Percentiles rank a stretch among this genome's conserved stretches.
Conservation (phyloP, 2,113 vertebrate genomes). For the Callaeas wilsoni region DNA sequence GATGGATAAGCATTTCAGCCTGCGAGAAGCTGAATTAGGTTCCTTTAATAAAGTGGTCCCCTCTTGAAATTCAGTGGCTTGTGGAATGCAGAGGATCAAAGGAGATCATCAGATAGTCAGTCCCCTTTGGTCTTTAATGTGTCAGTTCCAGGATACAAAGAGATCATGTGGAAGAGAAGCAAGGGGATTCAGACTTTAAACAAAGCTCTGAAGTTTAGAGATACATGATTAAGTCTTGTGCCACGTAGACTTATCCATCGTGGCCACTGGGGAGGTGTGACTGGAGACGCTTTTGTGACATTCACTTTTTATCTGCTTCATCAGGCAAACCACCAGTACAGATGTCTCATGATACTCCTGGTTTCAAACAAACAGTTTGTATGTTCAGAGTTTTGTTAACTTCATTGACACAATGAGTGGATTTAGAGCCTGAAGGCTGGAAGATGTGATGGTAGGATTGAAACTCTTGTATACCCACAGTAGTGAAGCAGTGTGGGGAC, state of each 20-base stretch:
- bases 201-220: not conserved
- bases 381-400: not conserved
- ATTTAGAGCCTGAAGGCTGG: not conserved
- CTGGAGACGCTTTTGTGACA: not conserved
- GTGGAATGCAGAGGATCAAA: not conserved
- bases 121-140: not conserved
- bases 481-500: not conserved
- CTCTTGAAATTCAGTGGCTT: not conserved
- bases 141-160: not conserved
- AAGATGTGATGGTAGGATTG: not conserved
- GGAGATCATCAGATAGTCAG: not conserved
- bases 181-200: not conserved
- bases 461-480: not conserved
- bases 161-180: not conserved
- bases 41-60: not conserved
- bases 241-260: fast-evolving
- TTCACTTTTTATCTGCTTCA: not conserved
- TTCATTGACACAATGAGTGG: not conserved
- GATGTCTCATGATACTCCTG: not conserved
- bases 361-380: not conserved
- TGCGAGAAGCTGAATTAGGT: not conserved
- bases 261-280: not conserved
- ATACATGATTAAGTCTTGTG: not conserved
- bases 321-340: not conserved
- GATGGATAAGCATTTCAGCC: not conserved